phyloP scores from a whole-genome alignment of 2,888 invertebrate genomes.

The Monoplex corrugatus region DNA sequence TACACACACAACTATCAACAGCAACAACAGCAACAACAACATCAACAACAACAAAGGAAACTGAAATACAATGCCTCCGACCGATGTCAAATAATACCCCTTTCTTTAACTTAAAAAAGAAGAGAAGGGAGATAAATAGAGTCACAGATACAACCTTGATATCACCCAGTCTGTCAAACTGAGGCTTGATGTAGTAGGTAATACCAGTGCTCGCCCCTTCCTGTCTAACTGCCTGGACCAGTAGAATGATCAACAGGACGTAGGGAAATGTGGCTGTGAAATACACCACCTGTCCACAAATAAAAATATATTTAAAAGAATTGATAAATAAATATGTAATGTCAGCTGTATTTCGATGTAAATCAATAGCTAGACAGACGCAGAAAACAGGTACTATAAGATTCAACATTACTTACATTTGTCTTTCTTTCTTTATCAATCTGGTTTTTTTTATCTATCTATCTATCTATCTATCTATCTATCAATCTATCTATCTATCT shows the following conservation, averaged over 20 bases:
- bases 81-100: no score
- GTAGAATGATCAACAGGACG: slow-evolving; percentile 11
- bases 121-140: no score
- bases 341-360: no score
- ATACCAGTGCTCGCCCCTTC: not conserved
- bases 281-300: no score
- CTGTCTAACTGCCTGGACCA: not conserved
- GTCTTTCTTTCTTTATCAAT: not conserved
- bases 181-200: slow-evolving; percentile 23
- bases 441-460: not conserved
- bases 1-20: no score
- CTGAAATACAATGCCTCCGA: no score
- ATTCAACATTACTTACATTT: not conserved
- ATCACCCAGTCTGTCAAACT: slow-evolving; percentile 5
- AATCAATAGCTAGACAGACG: not conserved
- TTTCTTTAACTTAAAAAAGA: no score
- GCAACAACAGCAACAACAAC: no score
- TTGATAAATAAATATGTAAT: no score
- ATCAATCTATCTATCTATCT: not conserved
- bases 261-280: not conserved
- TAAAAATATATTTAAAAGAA: no score
- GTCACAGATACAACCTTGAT: slow-evolving; percentile 18
- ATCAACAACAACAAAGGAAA: no score
- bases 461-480: not conserved
- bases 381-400: not conserved